Evolutionary conservation across 1,140 invertebrate species (phyloP).

Genomic region (Harlomillsia oculata): DNA sequence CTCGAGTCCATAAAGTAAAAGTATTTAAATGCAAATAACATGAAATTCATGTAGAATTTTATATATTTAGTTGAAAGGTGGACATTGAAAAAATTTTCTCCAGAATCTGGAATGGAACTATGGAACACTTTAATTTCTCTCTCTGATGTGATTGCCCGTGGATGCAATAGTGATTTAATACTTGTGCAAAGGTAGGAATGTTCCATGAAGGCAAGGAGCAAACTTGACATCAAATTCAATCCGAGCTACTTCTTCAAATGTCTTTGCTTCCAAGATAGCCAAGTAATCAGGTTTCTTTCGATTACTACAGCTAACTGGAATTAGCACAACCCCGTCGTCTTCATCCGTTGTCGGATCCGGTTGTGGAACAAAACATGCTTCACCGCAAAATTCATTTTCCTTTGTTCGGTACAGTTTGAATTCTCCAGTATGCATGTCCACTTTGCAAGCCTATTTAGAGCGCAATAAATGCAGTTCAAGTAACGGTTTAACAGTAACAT

Average conservation of each 20-base stretch:
- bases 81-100: too few species aligned
- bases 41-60: too few species aligned
- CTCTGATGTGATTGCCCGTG: neutral
- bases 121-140: too few species aligned
- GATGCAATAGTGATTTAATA: neutral
- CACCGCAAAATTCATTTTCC: conserved; percentile 36
- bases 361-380: conserved; percentile 38
- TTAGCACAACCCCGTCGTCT: conserved; percentile 39
- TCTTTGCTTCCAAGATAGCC: conserved; percentile 40
- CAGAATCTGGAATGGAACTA: too few species aligned
- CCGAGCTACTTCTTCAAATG: conserved; percentile 41
- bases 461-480: neutral
- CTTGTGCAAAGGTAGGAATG: conserved; percentile 18
- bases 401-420: conserved; percentile 32
- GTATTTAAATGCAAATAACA: too few species aligned
- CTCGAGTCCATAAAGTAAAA: too few species aligned
- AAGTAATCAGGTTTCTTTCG: conserved; percentile 38
- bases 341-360: conserved; percentile 35
- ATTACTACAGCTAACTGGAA: conserved; percentile 36
- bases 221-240: conserved; percentile 39
- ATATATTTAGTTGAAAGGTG: too few species aligned
- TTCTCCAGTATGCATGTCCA: conserved; percentile 39
- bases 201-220: conserved; percentile 41
- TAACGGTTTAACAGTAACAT: neutral
- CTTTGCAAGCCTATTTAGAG: conserved; percentile 37